Evolutionary conservation across 1,140 invertebrate genomes (phyloP), one percentile per base, ranked within the genome.

Genomic region (Epicauta chinensis): DNA sequence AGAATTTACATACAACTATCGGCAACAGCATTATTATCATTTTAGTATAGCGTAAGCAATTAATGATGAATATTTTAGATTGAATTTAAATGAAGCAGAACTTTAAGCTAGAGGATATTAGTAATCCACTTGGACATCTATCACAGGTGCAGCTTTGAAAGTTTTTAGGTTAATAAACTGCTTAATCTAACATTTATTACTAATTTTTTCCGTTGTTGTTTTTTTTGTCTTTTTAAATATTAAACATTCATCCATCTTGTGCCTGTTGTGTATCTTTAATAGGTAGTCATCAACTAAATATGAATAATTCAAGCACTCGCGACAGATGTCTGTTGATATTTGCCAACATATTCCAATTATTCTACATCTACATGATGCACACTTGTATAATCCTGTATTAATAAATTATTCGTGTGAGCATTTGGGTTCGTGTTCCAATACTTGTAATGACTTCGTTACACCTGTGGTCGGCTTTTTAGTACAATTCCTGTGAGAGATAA

Each of bases 281-380:
- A 3, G 23, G 7, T 23, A 23, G 14, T 5, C 45, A 10, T 35
- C 43, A 46, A 16, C 14, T 37, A 47, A 47, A 38, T 47, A 47
- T 34, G 38, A 17, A 47, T 47, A 29, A 47, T 37, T 38, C 45
- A 47, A 38, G 34, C 17, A 23, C 4, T 23, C 23, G 15, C 38
- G 34, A 38, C 17, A 10, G 38, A 38, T 37, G 45, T 47, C 34
- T 47, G 34, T 14, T 47, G 45, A 47, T 47, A 37, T 47, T 47
- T 38, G 45, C 34, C 34, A 38, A 47, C 45, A 47, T 37, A 37
- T 47, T 47, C 38, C 38, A 47, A 47, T 47, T 47, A 47, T 47
- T 47, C 34, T 29, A 47, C 23, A 47, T 37, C 36, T 38, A 47
- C 45, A 23, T 23, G 23, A 47, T 47, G 45, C 23, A 47, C 37